Evolutionary conservation across 2,888 invertebrate species (phyloP).

Genomic region (Callyntrura guangdongensis): DNA sequence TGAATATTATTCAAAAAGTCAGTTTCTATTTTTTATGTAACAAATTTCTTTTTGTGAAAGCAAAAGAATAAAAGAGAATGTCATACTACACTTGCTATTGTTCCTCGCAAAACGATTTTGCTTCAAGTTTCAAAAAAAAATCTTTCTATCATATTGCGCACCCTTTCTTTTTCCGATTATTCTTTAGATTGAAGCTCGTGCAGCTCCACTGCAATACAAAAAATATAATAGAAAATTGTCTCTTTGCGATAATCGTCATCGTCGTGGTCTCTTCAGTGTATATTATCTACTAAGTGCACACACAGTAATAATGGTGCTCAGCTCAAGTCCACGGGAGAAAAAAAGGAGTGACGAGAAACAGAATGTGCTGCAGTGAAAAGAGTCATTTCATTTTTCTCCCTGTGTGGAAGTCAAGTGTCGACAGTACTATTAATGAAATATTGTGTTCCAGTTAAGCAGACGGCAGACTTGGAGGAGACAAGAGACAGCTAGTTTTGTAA

Average conservation of each 20-base stretch:
- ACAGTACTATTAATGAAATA: conserved; percentile 60
- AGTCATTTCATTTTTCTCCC: conserved; percentile 31
- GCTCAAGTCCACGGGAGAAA: conserved; percentile 12
- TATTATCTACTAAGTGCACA: conserved; percentile 65
- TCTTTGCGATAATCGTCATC: neutral
- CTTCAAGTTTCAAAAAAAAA: conserved; percentile 33
- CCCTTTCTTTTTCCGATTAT: conserved; percentile 1
- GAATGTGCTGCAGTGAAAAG: conserved; percentile 52
- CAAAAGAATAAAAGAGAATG: neutral
- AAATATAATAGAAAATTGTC: conserved; percentile 6
- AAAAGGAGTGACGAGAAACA: conserved; percentile 19
- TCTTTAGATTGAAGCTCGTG: conserved; percentile 20
- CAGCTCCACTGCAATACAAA: conserved; percentile 29
- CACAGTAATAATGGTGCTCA: conserved; percentile 44
- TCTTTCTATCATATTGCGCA: neutral
- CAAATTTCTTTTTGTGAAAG: conserved; percentile 46
- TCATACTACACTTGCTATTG: conserved; percentile 60
- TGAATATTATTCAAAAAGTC: conserved; percentile 69
- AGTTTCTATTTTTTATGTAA: conserved; percentile 48
- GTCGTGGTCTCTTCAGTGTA: conserved; percentile 9
- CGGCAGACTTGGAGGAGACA: conserved; percentile 10
- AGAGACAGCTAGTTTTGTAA: conserved; percentile 25
- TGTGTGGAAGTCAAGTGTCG: conserved; percentile 70
- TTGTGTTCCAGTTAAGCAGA: conserved; percentile 18
- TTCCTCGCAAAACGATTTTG: conserved; percentile 56